Base-by-base conservation (phyloP, 1,140 invertebrate genomes). In the Heliconius nattereri region DNA sequence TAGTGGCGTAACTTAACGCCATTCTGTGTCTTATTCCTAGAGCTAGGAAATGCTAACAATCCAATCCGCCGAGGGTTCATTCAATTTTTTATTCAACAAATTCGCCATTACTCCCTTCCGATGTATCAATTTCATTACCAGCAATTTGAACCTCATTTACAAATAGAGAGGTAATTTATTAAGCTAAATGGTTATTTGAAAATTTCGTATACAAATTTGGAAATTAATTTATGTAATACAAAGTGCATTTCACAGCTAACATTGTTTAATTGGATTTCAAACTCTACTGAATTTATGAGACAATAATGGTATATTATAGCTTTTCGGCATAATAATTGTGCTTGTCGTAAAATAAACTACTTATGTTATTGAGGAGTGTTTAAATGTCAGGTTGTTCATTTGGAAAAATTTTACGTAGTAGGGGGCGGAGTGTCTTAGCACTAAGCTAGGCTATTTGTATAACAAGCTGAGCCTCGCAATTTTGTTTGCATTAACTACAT, bases 131-230 rank as follows among this genome's bases (percentile, higher is more conserved):
- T 72, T 71, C 45, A 72, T 76, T 76, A 77, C 23, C 45, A 45
- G 20, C 71, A 77, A 77, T 77, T 77, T 32, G 52, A 60, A n/a
- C 52, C 74, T 75, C 74, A 75, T 75, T 75, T 75, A 75, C 74
- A 75, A 75, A 75, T 75, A 75, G 74, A 75, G 52, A 75, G 74
- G 74, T 75, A 75, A 54, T 75, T 75, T 75, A 75, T 75, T 35
- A 75, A 75, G 74, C 74, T 60, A 75, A 75, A 75, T 75, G 52
- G 57, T 32, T 60, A 57, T 60, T 57, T 57, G 52, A 60, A 75
- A 75, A 75, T 75, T 45, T 60, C 60, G 54, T 75, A 66, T 26
- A 75, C 54, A 60, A 75, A 75, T 75, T 75, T 35, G 54, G 32
- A 66, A 73, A 60, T 60, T 60, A 60, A 60, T 60, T 23, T 60